Base-by-base conservation (phyloP, 1,140 invertebrate genomes). In the Hermatobates lingyangjiaoensis region DNA sequence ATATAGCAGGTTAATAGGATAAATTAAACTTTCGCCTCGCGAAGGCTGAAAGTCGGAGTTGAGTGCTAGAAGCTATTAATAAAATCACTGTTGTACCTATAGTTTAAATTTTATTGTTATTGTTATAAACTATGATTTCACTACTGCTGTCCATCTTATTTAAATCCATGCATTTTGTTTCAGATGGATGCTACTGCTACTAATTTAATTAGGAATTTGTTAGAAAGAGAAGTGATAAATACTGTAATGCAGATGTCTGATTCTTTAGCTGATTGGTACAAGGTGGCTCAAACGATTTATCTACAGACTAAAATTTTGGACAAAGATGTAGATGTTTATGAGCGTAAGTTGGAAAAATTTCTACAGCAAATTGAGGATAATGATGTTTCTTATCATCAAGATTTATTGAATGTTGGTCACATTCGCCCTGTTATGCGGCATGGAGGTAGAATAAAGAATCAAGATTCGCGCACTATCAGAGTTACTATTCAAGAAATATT, bases 241-340 rank as follows among this genome's bases (percentile, higher is more conserved):
- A 69, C 75, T 2, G 77, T 81, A 23, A 72, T 72, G 21, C 76
- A 78, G 47, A 66, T 80, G 15, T 79, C 79, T 1, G 81, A 84
- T 59, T 75, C 74, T 58, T 66, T 84, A 30, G 80, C 81, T 4
- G 83, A 87, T 66, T 86, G 83, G 82, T 86, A 83, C 60, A 86
- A 86, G 69, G 81, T 82, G 68, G 81, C 81, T 5, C 81, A 85
- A 61, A 84, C 82, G 1, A 76, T 82, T 20, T 82, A 76, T 62
- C 64, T 84, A 38, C 59, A 85, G 64, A 75, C 75, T 18, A 74
- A 79, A 63, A 84, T 86, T 58, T 69, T 85, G 12, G 76, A 80
- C 57, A 81, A 82, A 60, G 83, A 86, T 62, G 70, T 80, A 48
- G 66, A 69, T 15, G 69, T 64, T 51, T 77, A 74, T 57, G 70